Base-by-base conservation (phyloP, 2,888 invertebrate genomes). In the Mylabris sibirica region DNA sequence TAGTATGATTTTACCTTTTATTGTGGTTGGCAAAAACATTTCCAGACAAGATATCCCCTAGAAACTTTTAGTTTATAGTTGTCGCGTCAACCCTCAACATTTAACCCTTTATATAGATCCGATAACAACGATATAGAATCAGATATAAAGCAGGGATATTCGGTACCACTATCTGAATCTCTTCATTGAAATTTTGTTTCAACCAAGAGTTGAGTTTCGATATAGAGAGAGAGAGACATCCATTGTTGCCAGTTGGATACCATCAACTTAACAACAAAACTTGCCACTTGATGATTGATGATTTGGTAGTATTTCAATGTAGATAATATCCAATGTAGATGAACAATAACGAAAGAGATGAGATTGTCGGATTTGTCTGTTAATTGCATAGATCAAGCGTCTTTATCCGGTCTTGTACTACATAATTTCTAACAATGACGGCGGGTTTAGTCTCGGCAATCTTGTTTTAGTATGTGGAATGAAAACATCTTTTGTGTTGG, bases 231-330 rank as follows among this genome's bases (percentile, higher is more conserved):
- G 30, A 3, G 30, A 30, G 30, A 75, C 75, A 77, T 76, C 74
- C 76, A 76, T 78, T 76, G 78, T 77, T 72, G 20, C 20, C 8
- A 22, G 49, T 49, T 9, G 73, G 73, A 72, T 72, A 12, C 14
- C 75, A 68, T 69, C 74, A 76, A 76, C 75, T 74, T 76, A 76
- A 30, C 30, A 78, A 79, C 79, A 78, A 79, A 76, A 78, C 78
- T 78, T 72, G 74, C 75, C 77, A 77, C 76, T 77, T 75, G 73
- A 78, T 79, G 79, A 79, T 79, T 79, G 79, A 79, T 79, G 78
- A 76, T 74, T 76, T 74, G 67, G 69, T 69, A 60, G 63, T 68
- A 71, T 68, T 72, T 67, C 67, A 70, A 67, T 72, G 72, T 70
- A 74, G 77, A 76, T 78, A 78, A 73, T 76, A 71, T 75, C 74